These are phyloP conservation scores for Idaea aversata DNA, from an alignment of 2,888 invertebrate genomes.

Conservation along the genomic window DNA sequence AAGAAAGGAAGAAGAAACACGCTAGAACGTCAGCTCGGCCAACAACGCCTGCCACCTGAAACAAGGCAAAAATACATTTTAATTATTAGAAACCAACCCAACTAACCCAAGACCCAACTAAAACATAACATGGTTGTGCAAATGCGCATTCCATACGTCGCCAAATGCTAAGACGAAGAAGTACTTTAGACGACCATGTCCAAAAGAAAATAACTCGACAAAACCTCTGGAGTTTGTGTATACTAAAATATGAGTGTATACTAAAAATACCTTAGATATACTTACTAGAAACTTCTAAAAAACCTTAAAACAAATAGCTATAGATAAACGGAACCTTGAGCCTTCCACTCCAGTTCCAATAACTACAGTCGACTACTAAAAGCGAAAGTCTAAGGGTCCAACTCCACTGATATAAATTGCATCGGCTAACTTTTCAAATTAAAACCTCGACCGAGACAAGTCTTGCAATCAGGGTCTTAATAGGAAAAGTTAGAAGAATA, in stretches of 20 bases:
- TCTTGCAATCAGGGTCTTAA: conserved; percentile 46
- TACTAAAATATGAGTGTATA: neutral
- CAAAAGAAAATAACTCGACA: too few species aligned
- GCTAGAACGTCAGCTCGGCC: conserved; percentile 93
- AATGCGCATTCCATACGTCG: too few species aligned
- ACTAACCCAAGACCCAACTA: too few species aligned
- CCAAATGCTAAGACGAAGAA: too few species aligned
- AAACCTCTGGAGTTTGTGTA: neutral
- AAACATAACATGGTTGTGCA: too few species aligned
- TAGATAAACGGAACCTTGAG: conserved; percentile 2
- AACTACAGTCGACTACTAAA: conserved; percentile 27
- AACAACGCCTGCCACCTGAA: conserved; percentile 92
- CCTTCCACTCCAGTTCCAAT: conserved; percentile 12
- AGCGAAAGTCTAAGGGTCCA: conserved; percentile 28
- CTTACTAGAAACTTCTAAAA: conserved; percentile 14
- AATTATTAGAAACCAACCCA: neutral
- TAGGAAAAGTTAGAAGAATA: conserved; percentile 52
- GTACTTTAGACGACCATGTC: too few species aligned
- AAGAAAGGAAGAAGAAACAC: conserved; percentile 89
- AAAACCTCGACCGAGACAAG: conserved; percentile 40
- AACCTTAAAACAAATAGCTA: conserved; percentile 14
- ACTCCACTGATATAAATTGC: conserved; percentile 42
- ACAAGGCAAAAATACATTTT: conserved; percentile 5
- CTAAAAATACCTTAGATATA: conserved; percentile 6
- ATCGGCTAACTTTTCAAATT: conserved; percentile 50